Evolutionary conservation across 2,113 vertebrate genomes (phyloP).

Genomic region (Alligator mississippiensis): DNA sequence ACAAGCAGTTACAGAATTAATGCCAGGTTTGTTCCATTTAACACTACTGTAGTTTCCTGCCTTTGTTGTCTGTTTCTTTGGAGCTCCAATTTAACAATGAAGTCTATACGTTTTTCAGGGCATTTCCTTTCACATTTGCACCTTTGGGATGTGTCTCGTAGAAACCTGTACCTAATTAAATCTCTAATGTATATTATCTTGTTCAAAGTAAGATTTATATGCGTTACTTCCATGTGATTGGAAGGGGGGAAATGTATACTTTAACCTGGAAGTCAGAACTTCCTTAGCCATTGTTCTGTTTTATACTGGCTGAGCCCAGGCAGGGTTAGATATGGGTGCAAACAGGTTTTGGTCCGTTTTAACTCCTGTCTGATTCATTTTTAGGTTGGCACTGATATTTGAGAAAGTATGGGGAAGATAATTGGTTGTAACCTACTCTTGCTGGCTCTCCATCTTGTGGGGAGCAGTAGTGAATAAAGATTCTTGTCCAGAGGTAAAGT

Average conservation of each 20-base stretch:
- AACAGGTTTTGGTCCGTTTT: not conserved
- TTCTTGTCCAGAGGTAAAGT: not conserved
- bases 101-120: not conserved
- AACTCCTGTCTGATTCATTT: rapidly evolving
- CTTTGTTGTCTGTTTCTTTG: conserved; percentile 48
- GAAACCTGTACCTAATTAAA: conserved; percentile 19
- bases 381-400: not conserved
- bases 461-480: not conserved
- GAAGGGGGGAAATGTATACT: rapidly evolving
- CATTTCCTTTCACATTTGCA: not conserved
- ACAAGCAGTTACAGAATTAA: no score
- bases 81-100: conserved; percentile 25
- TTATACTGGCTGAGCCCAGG: rapidly evolving
- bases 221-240: not conserved
- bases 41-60: conserved; percentile 38
- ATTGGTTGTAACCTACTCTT: not conserved
- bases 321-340: not conserved
- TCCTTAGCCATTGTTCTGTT: not conserved
- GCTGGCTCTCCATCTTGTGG: no score
- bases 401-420: not conserved
- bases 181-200: conserved; percentile 41
- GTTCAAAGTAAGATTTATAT: not conserved
- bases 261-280: not conserved
- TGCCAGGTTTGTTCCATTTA: no score
- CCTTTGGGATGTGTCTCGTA: conserved; percentile 48